Percentiles rank a stretch among this genome's conserved stretches.
Evolutionary conservation across 1,140 invertebrate species (phyloP).

Genomic region (Lamellibrachia luymesi): DNA sequence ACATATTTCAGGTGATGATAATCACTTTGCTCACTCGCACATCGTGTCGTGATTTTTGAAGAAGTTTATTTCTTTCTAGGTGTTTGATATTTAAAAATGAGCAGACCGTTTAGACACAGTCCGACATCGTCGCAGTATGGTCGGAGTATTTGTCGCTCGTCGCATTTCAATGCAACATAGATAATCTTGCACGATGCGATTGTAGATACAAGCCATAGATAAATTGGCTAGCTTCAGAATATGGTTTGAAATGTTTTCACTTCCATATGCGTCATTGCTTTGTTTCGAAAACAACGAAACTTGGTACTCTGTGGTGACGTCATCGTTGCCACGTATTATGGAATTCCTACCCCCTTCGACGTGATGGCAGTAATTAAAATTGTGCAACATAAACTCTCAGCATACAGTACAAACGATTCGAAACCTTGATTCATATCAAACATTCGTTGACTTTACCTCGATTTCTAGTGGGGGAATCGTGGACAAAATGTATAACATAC

Average conservation of each 20-base stretch:
- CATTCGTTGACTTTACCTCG: neutral
- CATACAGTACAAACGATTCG: neutral
- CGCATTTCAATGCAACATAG: neutral
- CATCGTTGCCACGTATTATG: neutral
- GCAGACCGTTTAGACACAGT: neutral
- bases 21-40: neutral
- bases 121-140: neutral
- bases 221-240: neutral
- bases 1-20: neutral
- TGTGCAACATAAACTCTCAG: neutral
- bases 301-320: neutral
- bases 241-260: neutral
- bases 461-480: neutral
- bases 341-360: neutral
- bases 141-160: neutral
- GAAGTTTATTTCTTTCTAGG: neutral
- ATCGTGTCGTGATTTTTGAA: neutral
- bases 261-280: neutral
- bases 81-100: neutral
- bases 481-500: neutral
- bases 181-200: neutral
- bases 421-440: neutral
- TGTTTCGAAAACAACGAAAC: neutral
- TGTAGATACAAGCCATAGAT: neutral
- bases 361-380: neutral